phyloP scores from a whole-genome alignment of 1,140 invertebrate species.

The Rhyzopertha dominica region DNA sequence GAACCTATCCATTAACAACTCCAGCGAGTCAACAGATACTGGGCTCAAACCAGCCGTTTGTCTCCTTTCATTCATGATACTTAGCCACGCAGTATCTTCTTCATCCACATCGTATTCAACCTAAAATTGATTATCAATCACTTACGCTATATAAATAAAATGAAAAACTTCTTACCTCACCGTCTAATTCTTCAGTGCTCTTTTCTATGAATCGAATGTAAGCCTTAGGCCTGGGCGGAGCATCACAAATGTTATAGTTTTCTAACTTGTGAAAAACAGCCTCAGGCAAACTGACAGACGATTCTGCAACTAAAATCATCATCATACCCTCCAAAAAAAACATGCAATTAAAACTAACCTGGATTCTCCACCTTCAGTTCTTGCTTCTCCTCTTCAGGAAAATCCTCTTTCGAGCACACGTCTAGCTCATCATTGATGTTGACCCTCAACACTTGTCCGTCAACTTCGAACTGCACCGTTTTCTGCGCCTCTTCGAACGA shows the following conservation, averaged over 20 bases:
- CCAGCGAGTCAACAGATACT: constrained; percentile 83
- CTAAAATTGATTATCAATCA: constrained; percentile 36
- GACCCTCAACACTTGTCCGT: constrained; percentile 62
- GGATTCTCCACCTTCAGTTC: constrained; percentile 19
- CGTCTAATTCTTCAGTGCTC: constrained; percentile 88
- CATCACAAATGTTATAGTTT: constrained; percentile 73
- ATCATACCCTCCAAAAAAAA: background rate
- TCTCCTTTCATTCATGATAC: constrained; percentile 80
- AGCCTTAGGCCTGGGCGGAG: constrained; percentile 70
- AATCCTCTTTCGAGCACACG: constrained; percentile 60
- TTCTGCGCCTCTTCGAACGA: constrained; percentile 76
- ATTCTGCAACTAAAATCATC: constrained; percentile 38
- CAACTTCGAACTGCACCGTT: constrained; percentile 78
- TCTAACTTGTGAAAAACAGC: constrained; percentile 75
- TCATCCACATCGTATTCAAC: constrained; percentile 98
- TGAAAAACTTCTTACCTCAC: constrained; percentile 49
- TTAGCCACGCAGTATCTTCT: constrained; percentile 91
- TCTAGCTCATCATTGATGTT: constrained; percentile 57
- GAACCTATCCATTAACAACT: constrained; percentile 91
- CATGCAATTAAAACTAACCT: constrained; percentile 1
- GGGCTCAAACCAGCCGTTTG: constrained; percentile 59
- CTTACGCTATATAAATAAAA: constrained; percentile 10
- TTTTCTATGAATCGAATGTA: constrained; percentile 93
- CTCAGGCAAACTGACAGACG: constrained; percentile 68
- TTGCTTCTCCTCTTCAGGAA: constrained; percentile 46